Base-by-base conservation (phyloP, 2,888 invertebrate genomes). In the Erebia epiphron region DNA sequence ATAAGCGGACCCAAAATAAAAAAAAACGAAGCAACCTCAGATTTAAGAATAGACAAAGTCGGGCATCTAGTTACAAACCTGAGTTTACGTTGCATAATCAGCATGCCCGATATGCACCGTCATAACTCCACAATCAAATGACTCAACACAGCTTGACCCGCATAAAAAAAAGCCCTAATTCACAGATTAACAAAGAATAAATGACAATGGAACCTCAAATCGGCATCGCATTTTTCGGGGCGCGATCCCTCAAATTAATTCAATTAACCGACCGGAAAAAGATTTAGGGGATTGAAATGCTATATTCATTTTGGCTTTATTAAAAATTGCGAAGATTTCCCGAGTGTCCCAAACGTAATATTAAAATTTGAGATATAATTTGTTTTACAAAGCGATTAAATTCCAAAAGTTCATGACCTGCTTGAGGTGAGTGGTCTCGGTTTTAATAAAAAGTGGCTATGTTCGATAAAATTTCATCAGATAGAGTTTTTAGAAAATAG, bases 211-310 rank as follows among this genome's bases (percentile, higher is more conserved):
- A 11, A 50, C 67, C 62, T 68, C 66, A 68, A 72, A 72, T 67
- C 50, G 50, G 68, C 65, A 70, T 64, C 67, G 72, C 68, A 70
- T 74, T 74, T 72, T 71, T 73, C 52, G 66, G 26, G 57, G 68
- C 62, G 73, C 72, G 69, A 77, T 75, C 68, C 62, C 67, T 68
- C 54, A 70, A 75, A 75, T 75, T 75, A 75, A 75, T 75, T 75
- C 73, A 75, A 75, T 77, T 77, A 77, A 73, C 66, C 64, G 60
- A 54, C 63, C 66, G 66, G 63, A 70, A 72, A 74, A 57, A 70
- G 70, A 72, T 72, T 74, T 70, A 18, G 65, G 41, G 60, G 63
- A 70, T 71, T 72, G 67, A 71, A 73, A 74, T 70, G 70, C 72
- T 72, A 66, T 70, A 62, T 70, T 70, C 58, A 21, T 46, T 60